Evolutionary conservation across 1,140 invertebrate genomes (phyloP), one percentile per base, ranked within the genome.

Genomic region (Zophobas atratus): DNA sequence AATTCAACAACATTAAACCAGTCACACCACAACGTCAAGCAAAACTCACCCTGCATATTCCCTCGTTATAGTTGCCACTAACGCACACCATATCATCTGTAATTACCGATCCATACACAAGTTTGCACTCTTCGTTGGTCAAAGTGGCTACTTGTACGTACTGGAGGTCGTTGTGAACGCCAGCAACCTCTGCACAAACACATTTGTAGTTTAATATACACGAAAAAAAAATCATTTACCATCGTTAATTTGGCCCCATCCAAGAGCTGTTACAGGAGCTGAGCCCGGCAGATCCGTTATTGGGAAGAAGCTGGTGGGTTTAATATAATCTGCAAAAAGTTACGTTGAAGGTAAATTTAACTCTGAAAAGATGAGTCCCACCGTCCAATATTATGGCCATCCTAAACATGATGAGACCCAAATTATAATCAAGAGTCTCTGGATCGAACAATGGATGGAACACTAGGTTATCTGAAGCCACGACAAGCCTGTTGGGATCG

Each of bases 271-370:
- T 6, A 67, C 60, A 43, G 60, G 38, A 20, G 60, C 60, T 36
- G 8, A n/a, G 41, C 60, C 60, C n/a, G 38, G 60, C n/a, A 67
- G 39, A 43, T 67, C 60, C 1, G 39, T 39, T 1, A 67, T 46
- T 41, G 60, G 60, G 60, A 67, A 67, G 60, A 67, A 67, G 32
- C 60, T 67, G 6, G 60, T 67, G 1, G 60, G 60, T 41, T 33
- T 41, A 32, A 67, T 43, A 32, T 67, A 67, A 41, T 67, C 60
- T 67, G 39, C 2, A 55, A 20, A 48, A 2, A 67, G 33, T 20
- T 43, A 57, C 8, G 2, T 20, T 2, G 36, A n/a, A 67, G 33
- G 32, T 1, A 32, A 67, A 32, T 43, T 63, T 56, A 3, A 6
- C 20, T 46, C 49, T 51, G n/a, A 67, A 43, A 20, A n/a, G n/a